Percentiles rank a stretch among this genome's conserved stretches.
phyloP scores from a whole-genome alignment of 2,888 invertebrate species.

The Glaucopsyche alexis region DNA sequence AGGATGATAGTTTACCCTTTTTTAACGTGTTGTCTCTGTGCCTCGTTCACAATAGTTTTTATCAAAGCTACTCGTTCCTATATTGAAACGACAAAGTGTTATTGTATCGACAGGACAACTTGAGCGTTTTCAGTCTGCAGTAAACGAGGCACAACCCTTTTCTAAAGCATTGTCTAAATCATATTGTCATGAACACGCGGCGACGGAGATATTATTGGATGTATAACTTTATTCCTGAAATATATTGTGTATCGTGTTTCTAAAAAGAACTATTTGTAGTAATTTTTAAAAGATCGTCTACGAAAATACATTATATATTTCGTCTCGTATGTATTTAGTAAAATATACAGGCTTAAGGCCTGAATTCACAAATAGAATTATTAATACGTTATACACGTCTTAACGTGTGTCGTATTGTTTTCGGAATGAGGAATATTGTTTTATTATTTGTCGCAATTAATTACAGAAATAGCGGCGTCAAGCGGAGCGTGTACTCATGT shows the following conservation, averaged over 20 bases:
- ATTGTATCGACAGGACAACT: conserved; percentile 7
- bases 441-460: conserved; percentile 4
- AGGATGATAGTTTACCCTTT: conserved; percentile 70
- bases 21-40: conserved; percentile 65
- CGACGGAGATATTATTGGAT: conserved; percentile 72
- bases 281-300: background rate
- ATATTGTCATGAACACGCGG: conserved; percentile 76
- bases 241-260: conserved; percentile 60
- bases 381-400: background rate
- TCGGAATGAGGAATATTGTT: background rate
- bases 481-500: conserved; percentile 1
- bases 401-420: background rate
- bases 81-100: background rate
- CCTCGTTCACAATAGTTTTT: conserved; percentile 49
- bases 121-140: conserved; percentile 34
- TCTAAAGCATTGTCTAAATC: conserved; percentile 75
- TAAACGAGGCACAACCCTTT: conserved; percentile 69
- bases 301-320: background rate
- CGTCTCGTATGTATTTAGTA: background rate
- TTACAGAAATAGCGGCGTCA: background rate
- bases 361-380: background rate
- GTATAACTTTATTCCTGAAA: conserved; percentile 72
- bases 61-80: background rate
- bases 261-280: conserved; percentile 36
- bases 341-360: background rate